Conservation (phyloP, 2,888 invertebrate species). For the Eilema depressum region DNA sequence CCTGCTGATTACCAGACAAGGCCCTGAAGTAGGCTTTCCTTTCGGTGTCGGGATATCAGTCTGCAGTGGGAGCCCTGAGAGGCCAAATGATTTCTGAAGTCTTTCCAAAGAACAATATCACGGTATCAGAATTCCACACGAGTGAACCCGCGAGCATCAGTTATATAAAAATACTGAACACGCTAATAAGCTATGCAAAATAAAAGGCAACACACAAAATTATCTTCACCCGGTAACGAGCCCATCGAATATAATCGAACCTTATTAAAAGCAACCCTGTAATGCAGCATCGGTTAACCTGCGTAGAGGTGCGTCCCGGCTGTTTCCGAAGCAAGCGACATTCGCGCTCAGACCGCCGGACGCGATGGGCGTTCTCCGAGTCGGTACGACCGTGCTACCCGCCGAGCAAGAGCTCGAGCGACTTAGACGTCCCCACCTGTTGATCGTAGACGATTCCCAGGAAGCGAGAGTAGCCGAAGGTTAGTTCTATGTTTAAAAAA, state of each 20-base stretch:
- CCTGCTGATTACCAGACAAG: not conserved
- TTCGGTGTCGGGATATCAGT: no score
- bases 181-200: not conserved
- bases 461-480: slow-evolving; percentile 77
- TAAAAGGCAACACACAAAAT: not conserved
- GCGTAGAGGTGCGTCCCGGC: slow-evolving; percentile 50
- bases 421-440: slow-evolving; percentile 80
- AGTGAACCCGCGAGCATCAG: not conserved
- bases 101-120: no score
- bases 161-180: not conserved
- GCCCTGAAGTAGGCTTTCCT: no score
- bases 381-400: slow-evolving; percentile 67
- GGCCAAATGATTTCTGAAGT: not conserved
- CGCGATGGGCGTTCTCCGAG: slow-evolving; percentile 81
- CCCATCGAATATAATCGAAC: slow-evolving; percentile 47
- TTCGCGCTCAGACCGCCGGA: slow-evolving; percentile 82
- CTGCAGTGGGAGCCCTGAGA: no score
- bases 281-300: slow-evolving; percentile 46
- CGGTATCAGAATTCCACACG: not conserved
- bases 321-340: slow-evolving; percentile 59
- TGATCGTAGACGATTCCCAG: slow-evolving; percentile 82
- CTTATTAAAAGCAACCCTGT: slow-evolving; percentile 47
- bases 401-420: slow-evolving; percentile 70
- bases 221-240: slow-evolving; percentile 14
- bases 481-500: slow-evolving; percentile 51